Evolutionary conservation across 2,888 invertebrate genomes (phyloP).

Genomic region (Pardosa pseudoannulata): DNA sequence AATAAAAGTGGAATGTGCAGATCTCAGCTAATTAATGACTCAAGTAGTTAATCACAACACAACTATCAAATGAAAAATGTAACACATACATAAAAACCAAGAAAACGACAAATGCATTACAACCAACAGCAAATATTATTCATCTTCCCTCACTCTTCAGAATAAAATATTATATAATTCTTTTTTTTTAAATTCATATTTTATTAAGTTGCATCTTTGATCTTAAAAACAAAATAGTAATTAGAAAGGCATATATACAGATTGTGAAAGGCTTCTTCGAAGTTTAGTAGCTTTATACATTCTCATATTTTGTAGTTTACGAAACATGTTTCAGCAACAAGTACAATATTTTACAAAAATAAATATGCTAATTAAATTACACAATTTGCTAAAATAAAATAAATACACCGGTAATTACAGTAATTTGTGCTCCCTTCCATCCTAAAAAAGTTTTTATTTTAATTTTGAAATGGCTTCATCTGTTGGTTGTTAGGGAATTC

Average conservation of each 20-base stretch:
- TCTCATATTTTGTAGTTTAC: neutral
- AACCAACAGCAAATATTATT: too few species aligned
- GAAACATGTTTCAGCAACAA: neutral
- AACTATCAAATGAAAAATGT: neutral
- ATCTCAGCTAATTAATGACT: neutral
- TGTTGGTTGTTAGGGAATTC: too few species aligned
- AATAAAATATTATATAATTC: neutral
- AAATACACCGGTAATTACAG: constrained; percentile 7
- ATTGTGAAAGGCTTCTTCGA: neutral
- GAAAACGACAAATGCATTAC: neutral
- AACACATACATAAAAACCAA: neutral
- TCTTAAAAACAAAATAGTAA: neutral
- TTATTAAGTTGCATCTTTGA: neutral
- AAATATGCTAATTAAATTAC: constrained; percentile 2
- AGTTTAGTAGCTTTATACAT: neutral
- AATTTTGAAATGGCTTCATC: neutral
- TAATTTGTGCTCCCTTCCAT: neutral
- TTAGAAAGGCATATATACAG: constrained; percentile 1
- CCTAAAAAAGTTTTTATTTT: neutral
- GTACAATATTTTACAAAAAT: constrained; percentile 23
- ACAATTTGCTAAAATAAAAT: neutral
- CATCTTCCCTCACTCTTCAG: neutral
- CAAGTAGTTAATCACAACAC: neutral
- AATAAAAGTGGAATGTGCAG: constrained; percentile 20
- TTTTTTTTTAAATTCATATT: neutral